Percentiles rank a stretch among this genome's conserved stretches.
Conservation (phyloP, 2,797 vertebrate genomes). For the Catharus ustulatus region DNA sequence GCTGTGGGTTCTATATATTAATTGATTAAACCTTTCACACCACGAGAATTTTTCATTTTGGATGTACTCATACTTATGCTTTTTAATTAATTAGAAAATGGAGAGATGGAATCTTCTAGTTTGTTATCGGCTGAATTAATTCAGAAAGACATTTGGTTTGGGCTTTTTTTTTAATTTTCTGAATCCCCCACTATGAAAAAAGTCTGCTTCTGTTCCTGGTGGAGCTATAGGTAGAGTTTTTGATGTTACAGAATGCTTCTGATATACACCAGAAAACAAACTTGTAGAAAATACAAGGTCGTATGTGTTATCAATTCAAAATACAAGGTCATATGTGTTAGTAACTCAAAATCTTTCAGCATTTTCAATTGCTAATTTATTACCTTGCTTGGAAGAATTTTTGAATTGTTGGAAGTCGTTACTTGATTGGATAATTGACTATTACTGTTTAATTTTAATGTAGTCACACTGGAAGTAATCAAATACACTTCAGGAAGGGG, state of each 20-base stretch:
- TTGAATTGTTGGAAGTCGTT: background rate
- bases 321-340: background rate
- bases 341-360: background rate
- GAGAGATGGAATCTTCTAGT: background rate
- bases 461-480: conserved; percentile 1
- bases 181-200: background rate
- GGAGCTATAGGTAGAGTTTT: background rate
- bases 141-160: background rate
- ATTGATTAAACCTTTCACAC: conserved; percentile 28
- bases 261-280: background rate
- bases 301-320: background rate
- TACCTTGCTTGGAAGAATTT: background rate
- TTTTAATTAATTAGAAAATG: conserved; percentile 44
- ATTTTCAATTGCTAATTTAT: conserved; percentile 1
- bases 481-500: background rate
- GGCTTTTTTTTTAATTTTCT: background rate
- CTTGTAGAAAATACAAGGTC: background rate
- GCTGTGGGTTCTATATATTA: background rate
- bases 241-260: background rate
- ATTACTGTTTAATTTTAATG: conserved; percentile 1
- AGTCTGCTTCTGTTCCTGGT: background rate
- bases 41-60: conserved; percentile 40
- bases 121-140: conserved; percentile 7
- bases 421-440: conserved; percentile 18
- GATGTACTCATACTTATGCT: background rate